Evolutionary conservation across 1,140 invertebrate genomes (phyloP).

Genomic region (Samia ricini): DNA sequence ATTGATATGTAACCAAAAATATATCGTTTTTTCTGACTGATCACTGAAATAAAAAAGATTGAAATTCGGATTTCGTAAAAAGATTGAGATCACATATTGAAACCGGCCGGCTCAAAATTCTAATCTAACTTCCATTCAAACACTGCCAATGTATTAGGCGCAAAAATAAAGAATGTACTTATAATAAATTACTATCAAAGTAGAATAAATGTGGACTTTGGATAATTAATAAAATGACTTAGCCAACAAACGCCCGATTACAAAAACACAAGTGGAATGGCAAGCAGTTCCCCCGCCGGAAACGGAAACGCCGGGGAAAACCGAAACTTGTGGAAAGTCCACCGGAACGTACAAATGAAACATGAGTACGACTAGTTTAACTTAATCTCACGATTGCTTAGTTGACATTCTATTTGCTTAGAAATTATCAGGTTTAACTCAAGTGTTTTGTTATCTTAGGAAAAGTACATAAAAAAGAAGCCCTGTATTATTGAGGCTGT

Average conservation of each 20-base stretch:
- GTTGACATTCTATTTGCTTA: slow-evolving; percentile 1
- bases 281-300: background rate
- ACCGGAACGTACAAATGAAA: slow-evolving; percentile 4
- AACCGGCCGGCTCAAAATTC: no score
- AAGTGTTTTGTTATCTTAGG: background rate
- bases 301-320: slow-evolving; percentile 5
- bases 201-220: background rate
- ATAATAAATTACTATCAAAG: background rate
- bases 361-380: slow-evolving; percentile 3
- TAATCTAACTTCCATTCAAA: no score
- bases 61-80: no score
- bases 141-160: no score
- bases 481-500: no score
- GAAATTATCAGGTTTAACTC: background rate
- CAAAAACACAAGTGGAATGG: slow-evolving; percentile 9
- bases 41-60: no score
- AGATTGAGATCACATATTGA: no score
- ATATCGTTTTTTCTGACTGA: no score
- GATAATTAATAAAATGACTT: background rate
- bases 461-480: no score
- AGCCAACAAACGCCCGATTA: background rate
- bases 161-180: no score
- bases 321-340: background rate
- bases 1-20: no score
- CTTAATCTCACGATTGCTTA: slow-evolving; percentile 5